Conservation (phyloP, 2,113 vertebrate species). For the Alouatta palliata region DNA sequence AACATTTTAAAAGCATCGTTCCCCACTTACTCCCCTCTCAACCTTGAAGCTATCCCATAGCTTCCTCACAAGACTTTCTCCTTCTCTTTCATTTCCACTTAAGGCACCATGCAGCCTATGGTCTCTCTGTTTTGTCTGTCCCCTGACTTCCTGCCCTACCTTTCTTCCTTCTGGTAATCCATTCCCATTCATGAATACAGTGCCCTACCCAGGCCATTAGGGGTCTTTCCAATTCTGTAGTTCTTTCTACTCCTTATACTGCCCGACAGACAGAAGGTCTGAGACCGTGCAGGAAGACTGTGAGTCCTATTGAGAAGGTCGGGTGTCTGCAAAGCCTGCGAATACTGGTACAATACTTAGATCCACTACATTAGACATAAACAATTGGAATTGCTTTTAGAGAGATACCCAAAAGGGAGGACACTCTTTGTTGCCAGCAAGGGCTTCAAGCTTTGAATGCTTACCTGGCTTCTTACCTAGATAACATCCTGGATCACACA, state of each 20-base stretch:
- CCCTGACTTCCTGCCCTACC: background rate
- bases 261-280: fast-evolving
- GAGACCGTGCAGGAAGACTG: too few species aligned
- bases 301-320: background rate
- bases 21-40: background rate
- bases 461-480: background rate
- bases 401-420: background rate
- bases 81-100: too few species aligned
- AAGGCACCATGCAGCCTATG: too few species aligned
- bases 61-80: too few species aligned
- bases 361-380: fast-evolving
- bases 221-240: fast-evolving
- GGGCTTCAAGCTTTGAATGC: background rate
- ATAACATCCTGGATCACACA: background rate
- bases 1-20: background rate
- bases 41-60: fast-evolving
- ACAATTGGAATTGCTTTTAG: background rate
- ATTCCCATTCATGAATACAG: background rate
- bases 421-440: too few species aligned
- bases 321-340: fast-evolving
- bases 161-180: background rate
- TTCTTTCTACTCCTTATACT: background rate
- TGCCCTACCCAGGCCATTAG: background rate
- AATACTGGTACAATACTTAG: fast-evolving
- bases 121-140: background rate